These are phyloP conservation scores for Rhodophaea formosa DNA, from an alignment of 2,888 invertebrate genomes.

Conservation along the genomic window DNA sequence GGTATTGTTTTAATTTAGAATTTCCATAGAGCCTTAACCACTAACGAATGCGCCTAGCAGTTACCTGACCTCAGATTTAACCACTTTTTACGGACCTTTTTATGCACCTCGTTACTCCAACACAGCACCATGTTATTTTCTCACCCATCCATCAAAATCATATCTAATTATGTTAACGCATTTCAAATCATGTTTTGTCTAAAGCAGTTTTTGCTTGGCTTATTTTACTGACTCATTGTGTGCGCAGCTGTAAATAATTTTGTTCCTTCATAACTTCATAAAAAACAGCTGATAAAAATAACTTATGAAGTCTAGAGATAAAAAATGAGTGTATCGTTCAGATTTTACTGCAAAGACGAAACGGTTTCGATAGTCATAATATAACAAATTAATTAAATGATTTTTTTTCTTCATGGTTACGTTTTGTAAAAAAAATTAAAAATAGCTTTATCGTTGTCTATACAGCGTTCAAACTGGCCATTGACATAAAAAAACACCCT, in stretches of 20 bases:
- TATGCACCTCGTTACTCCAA: slow-evolving; percentile 1
- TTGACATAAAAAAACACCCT: no score
- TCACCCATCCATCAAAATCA: slow-evolving; percentile 56
- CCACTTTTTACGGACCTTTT: neutral
- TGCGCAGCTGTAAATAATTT: neutral
- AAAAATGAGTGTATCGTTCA: no score
- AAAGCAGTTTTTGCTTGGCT: slow-evolving; percentile 30
- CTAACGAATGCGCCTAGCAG: neutral
- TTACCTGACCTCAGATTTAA: neutral
- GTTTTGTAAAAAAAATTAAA: no score
- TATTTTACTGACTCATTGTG: slow-evolving; percentile 17
- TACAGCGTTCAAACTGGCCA: no score
- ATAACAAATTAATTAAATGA: no score
- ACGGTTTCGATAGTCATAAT: no score
- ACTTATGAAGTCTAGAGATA: no score
- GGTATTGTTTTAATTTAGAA: neutral
- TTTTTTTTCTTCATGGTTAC: no score
- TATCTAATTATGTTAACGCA: slow-evolving; percentile 49
- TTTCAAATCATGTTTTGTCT: slow-evolving; percentile 47
- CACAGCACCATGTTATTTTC: slow-evolving; percentile 31
- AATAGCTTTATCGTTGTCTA: no score
- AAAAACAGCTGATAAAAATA: no score
- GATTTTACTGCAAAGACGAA: no score
- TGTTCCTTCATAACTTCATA: neutral
- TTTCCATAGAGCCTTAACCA: neutral